Conservation (phyloP, 1,140 invertebrate genomes). For the Tigriopus japonicus region DNA sequence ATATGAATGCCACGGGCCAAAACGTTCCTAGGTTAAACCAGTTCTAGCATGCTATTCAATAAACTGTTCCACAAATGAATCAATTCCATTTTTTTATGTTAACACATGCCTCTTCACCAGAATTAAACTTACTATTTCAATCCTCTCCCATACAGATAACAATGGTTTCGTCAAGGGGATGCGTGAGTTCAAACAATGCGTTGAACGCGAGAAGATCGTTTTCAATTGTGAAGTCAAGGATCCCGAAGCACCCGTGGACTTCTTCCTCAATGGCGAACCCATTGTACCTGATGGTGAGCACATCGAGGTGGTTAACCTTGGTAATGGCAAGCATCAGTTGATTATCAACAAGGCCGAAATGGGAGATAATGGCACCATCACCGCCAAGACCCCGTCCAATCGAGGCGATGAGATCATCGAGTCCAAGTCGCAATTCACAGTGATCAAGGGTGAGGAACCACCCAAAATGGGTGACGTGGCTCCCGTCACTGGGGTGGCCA, state of each 20-base stretch:
- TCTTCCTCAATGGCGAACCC: slow-evolving; percentile 76
- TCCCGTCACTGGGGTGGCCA: slow-evolving; percentile 12
- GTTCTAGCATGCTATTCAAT: too few species aligned
- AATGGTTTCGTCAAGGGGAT: slow-evolving; percentile 80
- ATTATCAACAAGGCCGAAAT: slow-evolving; percentile 65
- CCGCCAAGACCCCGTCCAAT: slow-evolving; percentile 7
- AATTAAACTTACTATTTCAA: too few species aligned
- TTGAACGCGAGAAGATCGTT: slow-evolving; percentile 73
- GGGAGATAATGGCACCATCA: slow-evolving; percentile 32
- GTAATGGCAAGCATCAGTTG: slow-evolving; percentile 73
- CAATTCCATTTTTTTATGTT: too few species aligned
- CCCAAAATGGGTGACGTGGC: slow-evolving; percentile 12
- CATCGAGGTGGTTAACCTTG: slow-evolving; percentile 63
- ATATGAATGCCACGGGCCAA: too few species aligned
- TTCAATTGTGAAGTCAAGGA: slow-evolving; percentile 85
- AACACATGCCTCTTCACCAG: too few species aligned
- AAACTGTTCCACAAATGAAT: too few species aligned
- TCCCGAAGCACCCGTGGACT: slow-evolving; percentile 77
- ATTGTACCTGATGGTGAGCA: slow-evolving; percentile 42
- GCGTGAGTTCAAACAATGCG: slow-evolving; percentile 60
- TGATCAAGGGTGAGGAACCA: slow-evolving; percentile 14
- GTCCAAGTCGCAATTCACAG: slow-evolving; percentile 13
- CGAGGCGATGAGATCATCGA: slow-evolving; percentile 11
- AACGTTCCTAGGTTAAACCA: too few species aligned
- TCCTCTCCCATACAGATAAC: background rate